These are phyloP conservation scores for Pangasius krempfi DNA, from an alignment of 2,797 vertebrate genomes.

Conservation along the genomic window DNA sequence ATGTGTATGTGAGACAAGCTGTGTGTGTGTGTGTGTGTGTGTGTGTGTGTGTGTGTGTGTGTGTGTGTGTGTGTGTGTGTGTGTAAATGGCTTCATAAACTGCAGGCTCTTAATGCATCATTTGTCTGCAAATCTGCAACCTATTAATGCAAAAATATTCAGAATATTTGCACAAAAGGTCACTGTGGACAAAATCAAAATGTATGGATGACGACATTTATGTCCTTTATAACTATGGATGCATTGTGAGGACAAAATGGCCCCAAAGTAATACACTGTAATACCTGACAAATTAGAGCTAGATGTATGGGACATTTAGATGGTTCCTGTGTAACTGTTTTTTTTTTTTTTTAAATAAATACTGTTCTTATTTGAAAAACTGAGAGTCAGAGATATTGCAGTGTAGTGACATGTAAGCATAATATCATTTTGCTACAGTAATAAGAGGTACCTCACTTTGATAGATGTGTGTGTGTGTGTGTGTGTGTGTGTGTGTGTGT, in stretches of 20 bases:
- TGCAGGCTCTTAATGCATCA: conserved; percentile 5
- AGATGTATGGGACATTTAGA: neutral
- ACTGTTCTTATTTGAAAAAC: neutral
- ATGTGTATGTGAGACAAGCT: conserved; percentile 20
- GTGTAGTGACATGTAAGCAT: neutral
- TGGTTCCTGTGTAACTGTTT: neutral
- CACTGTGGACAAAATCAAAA: neutral
- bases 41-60: conserved; percentile 13
- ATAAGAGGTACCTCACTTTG: neutral
- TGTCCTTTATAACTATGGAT: neutral
- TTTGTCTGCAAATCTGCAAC: neutral
- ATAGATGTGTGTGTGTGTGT: neutral
- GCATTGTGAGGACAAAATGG: neutral
- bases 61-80: conserved; percentile 5
- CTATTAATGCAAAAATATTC: conserved; percentile 1
- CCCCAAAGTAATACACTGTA: neutral
- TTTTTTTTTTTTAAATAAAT: no score
- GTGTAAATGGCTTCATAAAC: neutral
- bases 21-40: conserved; percentile 21
- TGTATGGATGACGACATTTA: neutral
- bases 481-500: neutral
- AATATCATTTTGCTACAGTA: no score
- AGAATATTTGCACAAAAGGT: neutral
- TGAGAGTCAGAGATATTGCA: neutral
- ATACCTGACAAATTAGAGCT: neutral